Conservation (phyloP, 2,888 invertebrate species). For the Gryllus longicercus region DNA sequence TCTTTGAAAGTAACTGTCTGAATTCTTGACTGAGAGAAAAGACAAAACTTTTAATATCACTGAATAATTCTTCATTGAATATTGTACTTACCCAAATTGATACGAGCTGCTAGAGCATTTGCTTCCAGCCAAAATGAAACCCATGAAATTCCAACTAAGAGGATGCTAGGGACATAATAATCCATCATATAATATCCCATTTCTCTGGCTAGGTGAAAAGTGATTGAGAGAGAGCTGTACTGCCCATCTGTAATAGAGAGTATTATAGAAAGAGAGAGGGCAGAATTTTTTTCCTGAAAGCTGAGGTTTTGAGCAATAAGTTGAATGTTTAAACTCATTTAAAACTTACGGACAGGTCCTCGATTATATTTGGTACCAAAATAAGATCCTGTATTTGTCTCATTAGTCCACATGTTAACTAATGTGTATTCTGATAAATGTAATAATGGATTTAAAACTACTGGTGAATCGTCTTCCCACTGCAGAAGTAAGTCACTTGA, state of each 20-base stretch:
- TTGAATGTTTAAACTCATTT: neutral
- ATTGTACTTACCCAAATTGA: conserved; percentile 62
- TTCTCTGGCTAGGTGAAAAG: conserved; percentile 73
- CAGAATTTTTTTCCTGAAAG: conserved; percentile 75
- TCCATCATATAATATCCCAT: conserved; percentile 86
- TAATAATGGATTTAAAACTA: conserved; percentile 69
- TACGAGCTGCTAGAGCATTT: conserved; percentile 78
- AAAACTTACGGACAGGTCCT: neutral
- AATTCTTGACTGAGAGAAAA: too few relatives aligned
- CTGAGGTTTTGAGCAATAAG: neutral
- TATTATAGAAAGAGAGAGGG: conserved; percentile 59
- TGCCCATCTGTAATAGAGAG: conserved; percentile 62
- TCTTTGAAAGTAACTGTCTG: too few relatives aligned
- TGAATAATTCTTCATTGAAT: neutral
- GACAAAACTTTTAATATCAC: too few relatives aligned
- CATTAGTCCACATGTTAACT: conserved; percentile 65
- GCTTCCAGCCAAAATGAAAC: conserved; percentile 87
- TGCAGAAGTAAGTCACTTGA: conserved; percentile 67
- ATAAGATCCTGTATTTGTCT: conserved; percentile 21
- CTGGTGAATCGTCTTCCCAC: conserved; percentile 70
- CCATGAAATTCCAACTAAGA: conserved; percentile 83
- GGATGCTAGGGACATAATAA: conserved; percentile 81
- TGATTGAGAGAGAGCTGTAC: conserved; percentile 75
- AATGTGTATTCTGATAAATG: conserved; percentile 79
- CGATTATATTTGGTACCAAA: neutral